These are phyloP conservation scores for Gasterosteus aculeatus DNA, from an alignment of 2,113 vertebrate species.

Conservation along the genomic window DNA sequence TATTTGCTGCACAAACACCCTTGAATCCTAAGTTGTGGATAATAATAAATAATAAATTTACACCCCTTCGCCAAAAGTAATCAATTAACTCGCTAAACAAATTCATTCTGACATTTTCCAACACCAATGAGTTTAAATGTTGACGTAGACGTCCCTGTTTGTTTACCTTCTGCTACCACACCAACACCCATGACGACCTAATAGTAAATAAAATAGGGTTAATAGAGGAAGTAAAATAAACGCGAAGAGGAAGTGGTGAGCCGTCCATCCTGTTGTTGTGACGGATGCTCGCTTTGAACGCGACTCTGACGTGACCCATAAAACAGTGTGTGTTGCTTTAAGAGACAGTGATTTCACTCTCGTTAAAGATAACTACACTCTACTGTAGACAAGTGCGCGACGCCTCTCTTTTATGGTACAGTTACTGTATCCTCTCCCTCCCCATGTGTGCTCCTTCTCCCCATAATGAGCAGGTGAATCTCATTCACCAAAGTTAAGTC, in stretches of 20 bases:
- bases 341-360: conserved; percentile 75
- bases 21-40: too few species aligned
- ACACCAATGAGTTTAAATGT: neutral
- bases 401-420: conserved; percentile 33
- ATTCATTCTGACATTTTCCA: too few species aligned
- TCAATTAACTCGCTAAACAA: neutral
- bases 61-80: neutral
- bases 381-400: conserved; percentile 46
- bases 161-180: conserved; percentile 26
- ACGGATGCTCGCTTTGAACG: conserved; percentile 78
- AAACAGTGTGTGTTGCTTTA: conserved; percentile 81
- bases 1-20: too few species aligned
- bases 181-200: conserved; percentile 50
- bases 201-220: conserved; percentile 60
- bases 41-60: neutral
- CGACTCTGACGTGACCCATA: conserved; percentile 73
- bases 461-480: conserved; percentile 27
- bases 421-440: conserved; percentile 17
- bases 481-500: neutral
- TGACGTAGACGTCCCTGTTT: neutral
- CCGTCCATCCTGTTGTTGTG: conserved; percentile 74
- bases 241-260: conserved; percentile 65
- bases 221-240: conserved; percentile 74
- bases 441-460: neutral
- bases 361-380: conserved; percentile 63